These are phyloP conservation scores for Pampusana beccarii DNA, from an alignment of 2,113 vertebrate species.

Conservation along the genomic window DNA sequence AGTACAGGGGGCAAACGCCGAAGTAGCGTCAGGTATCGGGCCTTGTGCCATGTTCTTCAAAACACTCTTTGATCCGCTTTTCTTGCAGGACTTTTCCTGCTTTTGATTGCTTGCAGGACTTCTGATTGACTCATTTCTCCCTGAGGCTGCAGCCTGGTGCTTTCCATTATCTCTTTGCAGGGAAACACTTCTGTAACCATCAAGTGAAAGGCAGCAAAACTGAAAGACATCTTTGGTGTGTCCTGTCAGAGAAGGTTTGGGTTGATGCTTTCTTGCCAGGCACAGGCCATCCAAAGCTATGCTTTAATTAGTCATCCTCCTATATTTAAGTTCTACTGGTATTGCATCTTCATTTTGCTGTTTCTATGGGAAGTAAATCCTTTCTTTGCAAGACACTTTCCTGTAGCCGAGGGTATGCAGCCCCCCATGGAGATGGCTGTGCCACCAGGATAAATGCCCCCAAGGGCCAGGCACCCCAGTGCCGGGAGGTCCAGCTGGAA, in stretches of 20 bases:
- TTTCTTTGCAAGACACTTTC: background rate
- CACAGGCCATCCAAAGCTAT: background rate
- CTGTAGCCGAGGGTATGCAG: background rate
- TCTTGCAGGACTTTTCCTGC: background rate
- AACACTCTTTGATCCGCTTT: background rate
- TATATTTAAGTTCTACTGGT: background rate
- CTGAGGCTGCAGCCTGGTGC: background rate
- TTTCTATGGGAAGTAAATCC: background rate
- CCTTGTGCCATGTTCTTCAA: background rate
- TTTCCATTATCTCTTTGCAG: background rate
- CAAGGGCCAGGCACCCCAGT: background rate
- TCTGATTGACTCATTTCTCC: background rate
- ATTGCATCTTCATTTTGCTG: background rate
- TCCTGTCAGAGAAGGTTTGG: background rate
- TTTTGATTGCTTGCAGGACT: too few species aligned
- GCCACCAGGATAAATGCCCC: background rate
- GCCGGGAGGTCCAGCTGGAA: background rate
- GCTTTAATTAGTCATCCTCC: background rate
- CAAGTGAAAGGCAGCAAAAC: background rate
- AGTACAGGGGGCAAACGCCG: background rate
- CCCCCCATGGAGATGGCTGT: fast-evolving
- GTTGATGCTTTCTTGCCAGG: background rate
- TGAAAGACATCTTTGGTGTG: background rate
- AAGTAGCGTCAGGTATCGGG: background rate
- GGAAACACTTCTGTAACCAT: background rate